Percentiles rank a stretch among this genome's conserved stretches.
These are phyloP conservation scores for Petrolisthes manimaculis DNA, from an alignment of 2,888 invertebrate species.

Conservation along the genomic window DNA sequence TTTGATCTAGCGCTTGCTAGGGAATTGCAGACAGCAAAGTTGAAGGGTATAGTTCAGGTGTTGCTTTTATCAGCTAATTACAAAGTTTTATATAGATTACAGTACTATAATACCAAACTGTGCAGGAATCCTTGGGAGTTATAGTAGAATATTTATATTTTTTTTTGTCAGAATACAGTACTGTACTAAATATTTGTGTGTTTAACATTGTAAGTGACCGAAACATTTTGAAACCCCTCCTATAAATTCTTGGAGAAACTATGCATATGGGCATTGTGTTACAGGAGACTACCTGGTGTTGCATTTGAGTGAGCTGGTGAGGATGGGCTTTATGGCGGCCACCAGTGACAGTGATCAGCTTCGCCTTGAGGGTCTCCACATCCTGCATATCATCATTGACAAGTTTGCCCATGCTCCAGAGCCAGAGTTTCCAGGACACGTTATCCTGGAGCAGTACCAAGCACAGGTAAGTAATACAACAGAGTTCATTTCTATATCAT, in stretches of 20 bases:
- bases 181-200: no score
- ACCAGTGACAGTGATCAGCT: constrained; percentile 96
- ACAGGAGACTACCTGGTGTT: constrained; percentile 87
- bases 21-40: constrained; percentile 82
- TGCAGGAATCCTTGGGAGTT: no score
- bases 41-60: constrained; percentile 73
- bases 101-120: no score
- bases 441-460: constrained; percentile 95
- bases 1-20: constrained; percentile 92
- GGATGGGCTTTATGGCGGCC: constrained; percentile 99
- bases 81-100: background rate
- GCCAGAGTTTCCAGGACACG: constrained; percentile 95
- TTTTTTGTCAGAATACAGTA: no score
- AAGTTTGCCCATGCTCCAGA: constrained; percentile 93
- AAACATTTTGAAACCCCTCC: no score
- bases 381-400: constrained; percentile 89
- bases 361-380: constrained; percentile 87
- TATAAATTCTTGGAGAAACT: no score
- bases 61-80: background rate
- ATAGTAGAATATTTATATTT: no score
- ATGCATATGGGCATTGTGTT: no score
- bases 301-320: constrained; percentile 95
- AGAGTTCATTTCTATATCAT: background rate
- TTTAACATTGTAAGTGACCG: no score
- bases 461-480: constrained; percentile 82